A percentile compares a stretch with the other conserved stretches of the same genome.
These are phyloP conservation scores for Pygocentrus nattereri DNA, from an alignment of 2,797 vertebrate species.

Conservation along the genomic window DNA sequence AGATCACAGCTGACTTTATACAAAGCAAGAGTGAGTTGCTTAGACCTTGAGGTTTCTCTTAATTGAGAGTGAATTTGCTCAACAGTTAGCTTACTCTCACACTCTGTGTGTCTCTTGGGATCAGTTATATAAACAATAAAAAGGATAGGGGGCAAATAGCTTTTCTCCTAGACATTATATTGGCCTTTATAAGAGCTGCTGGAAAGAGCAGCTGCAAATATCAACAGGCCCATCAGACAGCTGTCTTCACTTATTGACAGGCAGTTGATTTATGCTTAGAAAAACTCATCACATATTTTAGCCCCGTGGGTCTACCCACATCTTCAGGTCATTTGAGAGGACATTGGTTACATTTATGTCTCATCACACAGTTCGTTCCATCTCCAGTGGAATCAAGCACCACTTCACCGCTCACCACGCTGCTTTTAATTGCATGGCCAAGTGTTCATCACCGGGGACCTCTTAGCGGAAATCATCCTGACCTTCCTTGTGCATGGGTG, in stretches of 20 bases:
- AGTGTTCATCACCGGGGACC: conserved; percentile 22
- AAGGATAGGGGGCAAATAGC: background rate
- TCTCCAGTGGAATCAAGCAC: background rate
- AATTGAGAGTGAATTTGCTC: background rate
- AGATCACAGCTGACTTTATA: conserved; percentile 17
- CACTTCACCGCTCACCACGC: conserved; percentile 5
- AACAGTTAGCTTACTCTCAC: background rate
- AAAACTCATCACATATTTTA: background rate
- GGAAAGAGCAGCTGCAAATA: conserved; percentile 4
- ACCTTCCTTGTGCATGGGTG: conserved; percentile 30
- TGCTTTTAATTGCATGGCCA: conserved; percentile 37
- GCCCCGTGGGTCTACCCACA: background rate
- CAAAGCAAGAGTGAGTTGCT: background rate
- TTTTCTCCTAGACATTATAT: background rate
- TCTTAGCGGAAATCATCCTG: conserved; percentile 39
- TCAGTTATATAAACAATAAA: background rate
- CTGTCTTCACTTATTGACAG: background rate
- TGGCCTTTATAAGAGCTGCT: background rate
- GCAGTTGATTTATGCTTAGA: conserved; percentile 4
- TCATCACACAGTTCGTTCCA: conserved; percentile 31
- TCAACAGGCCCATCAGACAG: background rate
- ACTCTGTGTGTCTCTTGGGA: background rate
- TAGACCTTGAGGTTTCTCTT: conserved; percentile 2
- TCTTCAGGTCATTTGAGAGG: conserved; percentile 5
- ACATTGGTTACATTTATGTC: conserved; percentile 24